Conservation (phyloP, 2,113 vertebrate genomes). For the Cyphomyrus plagiostoma region DNA sequence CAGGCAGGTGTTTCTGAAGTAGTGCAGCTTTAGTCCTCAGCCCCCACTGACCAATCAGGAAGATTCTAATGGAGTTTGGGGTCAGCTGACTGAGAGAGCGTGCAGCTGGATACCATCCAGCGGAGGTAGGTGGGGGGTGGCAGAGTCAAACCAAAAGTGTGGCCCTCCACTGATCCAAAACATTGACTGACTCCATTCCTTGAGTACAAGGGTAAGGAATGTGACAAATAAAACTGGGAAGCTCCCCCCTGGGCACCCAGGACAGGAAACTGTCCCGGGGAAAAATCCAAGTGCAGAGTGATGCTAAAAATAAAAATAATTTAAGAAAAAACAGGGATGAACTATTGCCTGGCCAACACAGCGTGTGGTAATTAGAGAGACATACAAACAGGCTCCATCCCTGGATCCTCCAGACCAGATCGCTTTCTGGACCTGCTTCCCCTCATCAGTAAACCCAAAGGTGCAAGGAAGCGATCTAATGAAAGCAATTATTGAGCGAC, state of each 20-base stretch:
- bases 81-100: not conserved
- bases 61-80: not conserved
- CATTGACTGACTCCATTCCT: not conserved
- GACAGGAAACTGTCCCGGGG: not conserved
- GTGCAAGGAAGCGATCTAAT: slow-evolving; percentile 7
- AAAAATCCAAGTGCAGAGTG: not conserved
- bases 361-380: not conserved
- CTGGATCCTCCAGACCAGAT: not conserved
- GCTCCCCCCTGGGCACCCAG: not conserved
- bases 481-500: slow-evolving; percentile 7
- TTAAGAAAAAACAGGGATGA: not conserved
- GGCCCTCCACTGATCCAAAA: not conserved
- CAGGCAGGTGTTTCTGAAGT: not conserved
- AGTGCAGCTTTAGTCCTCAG: not conserved
- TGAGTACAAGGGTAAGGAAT: not conserved
- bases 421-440: not conserved
- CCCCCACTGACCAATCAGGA: not conserved
- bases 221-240: not conserved
- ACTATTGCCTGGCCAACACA: not conserved
- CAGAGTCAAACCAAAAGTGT: not conserved
- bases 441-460: not conserved
- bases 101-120: not conserved
- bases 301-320: not conserved
- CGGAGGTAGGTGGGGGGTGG: not conserved
- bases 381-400: not conserved